Conservation (phyloP, 2,888 invertebrate genomes). For the Yponomeuta cagnagella region DNA sequence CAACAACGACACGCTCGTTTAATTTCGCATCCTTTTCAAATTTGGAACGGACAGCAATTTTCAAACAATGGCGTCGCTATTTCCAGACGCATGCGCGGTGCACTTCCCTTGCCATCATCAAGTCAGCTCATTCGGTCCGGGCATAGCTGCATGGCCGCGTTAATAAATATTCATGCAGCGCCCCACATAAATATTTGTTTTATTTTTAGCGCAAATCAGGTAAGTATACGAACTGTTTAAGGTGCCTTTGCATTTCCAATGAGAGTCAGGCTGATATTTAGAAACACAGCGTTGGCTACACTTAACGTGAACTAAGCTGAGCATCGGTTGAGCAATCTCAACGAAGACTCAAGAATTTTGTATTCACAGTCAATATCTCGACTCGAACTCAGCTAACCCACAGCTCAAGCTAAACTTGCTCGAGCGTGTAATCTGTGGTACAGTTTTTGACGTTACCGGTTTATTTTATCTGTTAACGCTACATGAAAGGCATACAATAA, state of each 20-base stretch:
- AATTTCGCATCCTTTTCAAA: constrained; percentile 7
- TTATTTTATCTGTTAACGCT: too few species aligned
- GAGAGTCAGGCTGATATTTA: not conserved
- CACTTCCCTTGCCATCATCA: not conserved
- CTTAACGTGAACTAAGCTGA: too few species aligned
- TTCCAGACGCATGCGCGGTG: not conserved
- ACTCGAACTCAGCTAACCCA: too few species aligned
- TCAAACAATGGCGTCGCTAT: constrained; percentile 1
- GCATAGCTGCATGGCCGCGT: not conserved
- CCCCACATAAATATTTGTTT: not conserved
- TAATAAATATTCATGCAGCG: constrained; percentile 1
- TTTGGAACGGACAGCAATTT: constrained; percentile 4
- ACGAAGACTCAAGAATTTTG: too few species aligned
- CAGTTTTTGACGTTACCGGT: too few species aligned
- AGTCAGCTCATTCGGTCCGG: not conserved
- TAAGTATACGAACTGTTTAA: not conserved
- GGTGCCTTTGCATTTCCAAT: not conserved
- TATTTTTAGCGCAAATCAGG: not conserved
- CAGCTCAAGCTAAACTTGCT: too few species aligned
- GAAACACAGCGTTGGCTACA: too few species aligned
- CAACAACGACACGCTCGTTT: not conserved
- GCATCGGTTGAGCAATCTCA: too few species aligned
- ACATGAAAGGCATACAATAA: too few species aligned
- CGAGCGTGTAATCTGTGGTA: too few species aligned
- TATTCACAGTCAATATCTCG: too few species aligned